Evolutionary conservation across 2,113 vertebrate genomes (phyloP).

Genomic region (Pachycephala philippinensis): DNA sequence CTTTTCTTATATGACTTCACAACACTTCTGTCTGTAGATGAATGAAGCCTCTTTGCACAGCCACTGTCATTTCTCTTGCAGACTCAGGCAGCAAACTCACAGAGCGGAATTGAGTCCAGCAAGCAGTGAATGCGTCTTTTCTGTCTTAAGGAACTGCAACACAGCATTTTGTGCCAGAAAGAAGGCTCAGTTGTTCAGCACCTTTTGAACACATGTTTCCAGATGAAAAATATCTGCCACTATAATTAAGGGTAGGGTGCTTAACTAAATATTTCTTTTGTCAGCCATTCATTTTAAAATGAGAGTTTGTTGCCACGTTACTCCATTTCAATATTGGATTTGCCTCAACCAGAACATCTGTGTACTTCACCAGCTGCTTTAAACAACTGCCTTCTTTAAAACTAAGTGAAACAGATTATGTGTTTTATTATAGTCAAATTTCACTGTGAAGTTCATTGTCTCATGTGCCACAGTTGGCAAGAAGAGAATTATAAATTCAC

Average conservation of each 20-base stretch:
- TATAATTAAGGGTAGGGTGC: background rate
- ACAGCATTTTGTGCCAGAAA: constrained; percentile 8
- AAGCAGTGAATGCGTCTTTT: background rate
- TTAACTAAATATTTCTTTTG: constrained; percentile 20
- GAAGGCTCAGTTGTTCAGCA: background rate
- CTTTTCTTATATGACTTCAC: background rate
- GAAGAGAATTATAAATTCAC: background rate
- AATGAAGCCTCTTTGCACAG: background rate
- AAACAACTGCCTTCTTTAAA: constrained; percentile 27
- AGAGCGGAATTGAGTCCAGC: background rate
- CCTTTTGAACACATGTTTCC: background rate
- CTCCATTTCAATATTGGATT: background rate
- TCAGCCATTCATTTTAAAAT: constrained; percentile 8
- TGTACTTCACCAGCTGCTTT: constrained; percentile 46
- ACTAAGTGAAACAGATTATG: background rate
- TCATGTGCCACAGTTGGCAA: background rate
- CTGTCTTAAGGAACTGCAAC: background rate
- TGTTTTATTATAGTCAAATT: background rate
- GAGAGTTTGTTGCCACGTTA: background rate
- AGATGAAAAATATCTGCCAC: background rate
- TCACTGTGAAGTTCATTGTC: background rate
- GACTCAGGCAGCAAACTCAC: background rate
- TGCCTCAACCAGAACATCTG: constrained; percentile 21
- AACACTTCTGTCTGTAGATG: background rate
- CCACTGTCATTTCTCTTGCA: background rate